Evolutionary conservation across 2,113 vertebrate genomes (phyloP), one percentile per base, ranked within the genome.

Genomic region (Pterocles burchelli): DNA sequence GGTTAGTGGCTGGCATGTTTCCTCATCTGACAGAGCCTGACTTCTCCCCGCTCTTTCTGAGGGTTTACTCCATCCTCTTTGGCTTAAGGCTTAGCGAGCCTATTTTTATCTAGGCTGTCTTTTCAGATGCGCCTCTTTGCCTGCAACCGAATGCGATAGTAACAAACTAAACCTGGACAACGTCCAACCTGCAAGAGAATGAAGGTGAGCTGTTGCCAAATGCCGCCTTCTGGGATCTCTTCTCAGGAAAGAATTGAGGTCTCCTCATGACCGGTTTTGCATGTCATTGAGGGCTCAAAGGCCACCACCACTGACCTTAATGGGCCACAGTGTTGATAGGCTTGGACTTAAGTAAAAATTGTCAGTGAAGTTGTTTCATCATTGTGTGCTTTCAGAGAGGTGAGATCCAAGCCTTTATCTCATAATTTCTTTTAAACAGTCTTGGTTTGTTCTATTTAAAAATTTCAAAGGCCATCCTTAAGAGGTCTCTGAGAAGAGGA

Each of bases 131-230:
- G 33, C 17, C n/a, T 62, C 68, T 77, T 77, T 59, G 28, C 49
- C 78, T 51, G 52, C 1, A 1, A 36, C 48, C 25, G 6, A 25
- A 45, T 5, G n/a, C 0, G 0, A n/a, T 41, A 6, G 29, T 12
- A 48, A 66, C 34, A 66, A 49, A 93, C 33, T 12, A 76, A 79
- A 76, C 25, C 20, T 6, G 34, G 73, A 9, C 21, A 20, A 29
- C 33, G 29, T 38, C 20, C 26, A 22, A 3, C 0, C 0, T 29
- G n/a, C 5, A 12, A 43, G 22, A 51, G 59, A 25, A 17, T 1
- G 22, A 41, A 66, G 85, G 43, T 20, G 75, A 75, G 45, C 20
- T 11, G 33, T 4, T 54, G 43, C 28, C 43, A 49, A 33, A 46
- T 24, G 48, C 65, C 74, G 66, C 55, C 59, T 52, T 41, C 34